phyloP scores from a whole-genome alignment of 2,888 invertebrate genomes.

The Campopleginae sp. region DNA sequence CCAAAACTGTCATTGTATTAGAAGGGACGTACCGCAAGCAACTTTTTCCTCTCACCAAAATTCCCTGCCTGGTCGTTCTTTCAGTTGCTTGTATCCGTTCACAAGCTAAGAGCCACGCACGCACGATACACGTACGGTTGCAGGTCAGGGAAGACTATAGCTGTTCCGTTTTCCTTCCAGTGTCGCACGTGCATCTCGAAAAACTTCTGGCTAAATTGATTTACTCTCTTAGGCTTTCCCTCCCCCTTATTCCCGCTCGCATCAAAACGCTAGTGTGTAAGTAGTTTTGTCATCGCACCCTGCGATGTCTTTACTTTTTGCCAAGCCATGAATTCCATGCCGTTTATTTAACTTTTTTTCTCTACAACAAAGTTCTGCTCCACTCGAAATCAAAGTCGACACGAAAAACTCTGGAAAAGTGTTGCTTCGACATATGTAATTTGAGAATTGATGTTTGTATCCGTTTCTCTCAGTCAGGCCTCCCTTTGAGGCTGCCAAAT shows the following conservation, averaged over 20 bases:
- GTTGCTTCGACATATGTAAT: not conserved
- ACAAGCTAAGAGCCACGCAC: conserved; percentile 25
- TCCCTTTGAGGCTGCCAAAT: not conserved
- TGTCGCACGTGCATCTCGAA: conserved; percentile 54
- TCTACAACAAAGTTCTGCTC: not conserved
- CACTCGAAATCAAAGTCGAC: not conserved
- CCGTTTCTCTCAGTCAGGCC: not conserved
- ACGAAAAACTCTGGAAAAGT: not conserved
- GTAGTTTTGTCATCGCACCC: conserved; percentile 15
- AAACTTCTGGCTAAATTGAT: conserved; percentile 65
- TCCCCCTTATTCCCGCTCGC: not conserved
- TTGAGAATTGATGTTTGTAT: not conserved
- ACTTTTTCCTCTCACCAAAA: conserved; percentile 62
- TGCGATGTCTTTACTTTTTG: not conserved
- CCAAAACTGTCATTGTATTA: conserved; percentile 76
- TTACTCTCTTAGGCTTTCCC: conserved; percentile 39
- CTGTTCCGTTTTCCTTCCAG: conserved; percentile 29
- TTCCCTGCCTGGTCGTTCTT: conserved; percentile 29
- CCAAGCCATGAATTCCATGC: conserved; percentile 38
- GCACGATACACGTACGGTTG: conserved; percentile 20
- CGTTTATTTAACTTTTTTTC: conserved; percentile 21
- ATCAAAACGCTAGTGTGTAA: conserved; percentile 14
- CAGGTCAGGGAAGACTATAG: conserved; percentile 31
- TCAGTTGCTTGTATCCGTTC: conserved; percentile 9
- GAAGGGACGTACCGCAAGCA: conserved; percentile 61